Evolutionary conservation across 2,113 vertebrate species (phyloP), one percentile per base, ranked within the genome.

Genomic region (Lycocorax pyrrhopterus): DNA sequence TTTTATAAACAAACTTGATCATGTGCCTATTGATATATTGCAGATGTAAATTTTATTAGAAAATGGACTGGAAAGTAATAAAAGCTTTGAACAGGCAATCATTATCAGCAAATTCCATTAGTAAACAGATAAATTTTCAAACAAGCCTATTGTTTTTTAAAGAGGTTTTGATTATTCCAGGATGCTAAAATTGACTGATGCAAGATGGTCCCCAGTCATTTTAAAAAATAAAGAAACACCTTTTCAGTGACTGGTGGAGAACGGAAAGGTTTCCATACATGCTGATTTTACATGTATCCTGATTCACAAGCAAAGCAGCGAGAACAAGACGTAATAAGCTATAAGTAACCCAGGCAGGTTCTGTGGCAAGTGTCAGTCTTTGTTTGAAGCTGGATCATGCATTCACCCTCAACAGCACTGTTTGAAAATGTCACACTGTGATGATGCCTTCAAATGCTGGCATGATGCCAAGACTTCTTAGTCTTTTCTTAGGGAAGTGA

Each of bases 31-130:
- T 89, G 77, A 90, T 94, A 77, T 78, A 93, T 75, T 83, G 46
- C 44, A 83, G 68, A 83, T 80, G 35, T 87, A 84, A 87, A 94
- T 81, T 89, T 94, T 95, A 91, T 95, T 93, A 84, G 82, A 90
- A 90, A 92, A 85, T 80, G 73, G 55, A 93, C 72, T 56, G 69
- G 35, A 94, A 95, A 87, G 52, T 77, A 91, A 91, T 87, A 89
- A 84, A 91, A 93, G 19, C 55, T 82, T 64, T 73, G 51, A 93
- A 63, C 13, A 79, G 43, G 44, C 51, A 87, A 89, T 94, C 66
- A 85, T 59, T 67, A 81, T 74, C 73, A 84, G 47, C 63, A 95
- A 90, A 89, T 83, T 74, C 43, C 30, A 74, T 79, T 89, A 88
- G 51, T 43, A 73, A 89, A 90, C 30, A 91, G 32, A 91, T 87